A percentile compares a stretch with the other conserved stretches of the same genome.
phyloP scores from a whole-genome alignment of 1,140 invertebrate species.

The Dreissena polymorpha region DNA sequence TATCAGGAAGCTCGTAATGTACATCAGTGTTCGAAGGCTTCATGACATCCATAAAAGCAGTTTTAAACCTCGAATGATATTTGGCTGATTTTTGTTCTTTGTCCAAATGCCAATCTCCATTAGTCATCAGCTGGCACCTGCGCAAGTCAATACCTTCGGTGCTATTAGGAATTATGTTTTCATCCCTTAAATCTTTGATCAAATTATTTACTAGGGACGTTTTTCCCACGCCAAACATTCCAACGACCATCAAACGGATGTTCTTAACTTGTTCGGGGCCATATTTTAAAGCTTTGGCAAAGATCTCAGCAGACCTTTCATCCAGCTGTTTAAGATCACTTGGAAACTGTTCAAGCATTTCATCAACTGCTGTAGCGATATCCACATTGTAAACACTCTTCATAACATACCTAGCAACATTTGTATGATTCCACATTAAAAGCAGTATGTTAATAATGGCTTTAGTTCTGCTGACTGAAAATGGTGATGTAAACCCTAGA shows the following conservation, averaged over 20 bases:
- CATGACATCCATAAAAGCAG: neutral
- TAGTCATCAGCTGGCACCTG: neutral
- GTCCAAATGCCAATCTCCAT: neutral
- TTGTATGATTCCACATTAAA: constrained; percentile 9
- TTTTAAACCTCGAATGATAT: neutral
- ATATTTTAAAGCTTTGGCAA: neutral
- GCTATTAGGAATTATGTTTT: neutral
- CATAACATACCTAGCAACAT: constrained; percentile 6
- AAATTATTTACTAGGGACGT: constrained; percentile 33
- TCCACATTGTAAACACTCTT: neutral
- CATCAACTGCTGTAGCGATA: neutral
- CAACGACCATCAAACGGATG: constrained; percentile 33
- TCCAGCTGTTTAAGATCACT: constrained; percentile 3
- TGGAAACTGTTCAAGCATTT: neutral
- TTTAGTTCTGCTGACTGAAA: neutral
- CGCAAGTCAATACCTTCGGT: neutral
- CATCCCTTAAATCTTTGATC: neutral
- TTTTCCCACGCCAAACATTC: constrained; percentile 46
- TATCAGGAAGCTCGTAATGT: neutral
- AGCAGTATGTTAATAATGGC: constrained; percentile 15
- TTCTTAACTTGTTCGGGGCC: constrained; percentile 1
- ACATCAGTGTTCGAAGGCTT: neutral
- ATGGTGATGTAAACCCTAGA: too few relatives aligned
- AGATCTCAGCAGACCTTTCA: constrained; percentile 11
- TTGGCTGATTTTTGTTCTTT: neutral